Evolutionary conservation across 2,113 vertebrate species (phyloP).

Genomic region (Gobiocypris rarus): DNA sequence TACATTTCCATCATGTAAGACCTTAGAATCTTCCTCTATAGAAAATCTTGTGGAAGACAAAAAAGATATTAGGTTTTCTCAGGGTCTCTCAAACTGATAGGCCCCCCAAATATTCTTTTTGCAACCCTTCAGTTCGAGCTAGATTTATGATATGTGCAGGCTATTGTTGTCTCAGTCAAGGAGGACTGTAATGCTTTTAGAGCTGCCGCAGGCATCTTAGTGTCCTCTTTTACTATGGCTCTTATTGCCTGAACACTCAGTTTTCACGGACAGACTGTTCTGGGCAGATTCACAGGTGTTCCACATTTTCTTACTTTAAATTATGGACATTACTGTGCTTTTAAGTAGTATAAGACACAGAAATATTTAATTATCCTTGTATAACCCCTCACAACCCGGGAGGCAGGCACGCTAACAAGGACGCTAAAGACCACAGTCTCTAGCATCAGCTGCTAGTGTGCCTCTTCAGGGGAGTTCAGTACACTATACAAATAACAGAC

Average conservation of each 20-base stretch:
- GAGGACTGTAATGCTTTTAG: not conserved
- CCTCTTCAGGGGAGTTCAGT: not conserved
- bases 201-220: not conserved
- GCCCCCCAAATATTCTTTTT: not conserved
- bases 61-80: no score
- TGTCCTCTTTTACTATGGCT: constrained; percentile 15
- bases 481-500: not conserved
- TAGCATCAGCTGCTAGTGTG: no score
- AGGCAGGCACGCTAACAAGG: no score
- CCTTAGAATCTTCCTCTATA: not conserved
- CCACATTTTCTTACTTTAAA: not conserved
- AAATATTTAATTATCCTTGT: not conserved
- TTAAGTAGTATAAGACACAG: not conserved
- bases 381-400: no score
- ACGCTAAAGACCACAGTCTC: no score
- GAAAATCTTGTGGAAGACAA: no score
- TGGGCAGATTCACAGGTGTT: not conserved
- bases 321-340: not conserved
- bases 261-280: not conserved
- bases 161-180: not conserved
- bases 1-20: not conserved
- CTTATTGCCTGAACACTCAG: not conserved
- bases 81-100: not conserved
- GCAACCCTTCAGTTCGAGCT: not conserved
- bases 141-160: not conserved